Percentiles rank a stretch among this genome's conserved stretches.
phyloP scores from a whole-genome alignment of 2,797 vertebrate genomes.

The Myotis myotis region DNA sequence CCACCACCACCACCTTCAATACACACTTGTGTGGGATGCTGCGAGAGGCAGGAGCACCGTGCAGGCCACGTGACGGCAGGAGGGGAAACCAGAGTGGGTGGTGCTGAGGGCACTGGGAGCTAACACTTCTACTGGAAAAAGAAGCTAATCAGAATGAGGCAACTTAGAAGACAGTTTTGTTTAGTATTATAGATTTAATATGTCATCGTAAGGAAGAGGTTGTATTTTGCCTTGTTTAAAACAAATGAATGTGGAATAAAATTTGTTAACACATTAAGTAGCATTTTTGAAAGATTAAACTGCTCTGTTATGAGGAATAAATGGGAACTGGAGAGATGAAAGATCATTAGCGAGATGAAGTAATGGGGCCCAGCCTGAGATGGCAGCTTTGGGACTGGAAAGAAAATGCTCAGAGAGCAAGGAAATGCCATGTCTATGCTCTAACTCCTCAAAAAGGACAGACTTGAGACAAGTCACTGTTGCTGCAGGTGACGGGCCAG shows the following conservation, averaged over 20 bases:
- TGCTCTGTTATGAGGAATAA: neutral
- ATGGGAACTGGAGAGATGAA: fast-evolving
- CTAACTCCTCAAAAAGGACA: no score
- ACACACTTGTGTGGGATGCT: no score
- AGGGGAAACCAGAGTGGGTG: neutral
- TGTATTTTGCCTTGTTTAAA: neutral
- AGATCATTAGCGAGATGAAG: neutral
- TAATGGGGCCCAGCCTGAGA: neutral
- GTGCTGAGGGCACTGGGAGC: neutral
- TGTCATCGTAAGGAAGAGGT: neutral
- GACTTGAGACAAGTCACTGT: fast-evolving
- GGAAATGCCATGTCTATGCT: no score
- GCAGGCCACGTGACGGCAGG: neutral
- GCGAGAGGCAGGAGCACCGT: no score
- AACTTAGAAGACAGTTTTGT: neutral
- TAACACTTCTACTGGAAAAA: neutral
- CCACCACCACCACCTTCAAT: no score
- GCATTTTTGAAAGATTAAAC: neutral
- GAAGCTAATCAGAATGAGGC: neutral
- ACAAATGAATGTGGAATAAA: neutral
- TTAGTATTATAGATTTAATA: neutral
- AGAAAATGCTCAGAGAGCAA: neutral
- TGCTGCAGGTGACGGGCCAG: neutral
- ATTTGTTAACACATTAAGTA: neutral
- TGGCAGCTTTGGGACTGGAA: neutral